Base-by-base conservation (phyloP, 2,113 vertebrate genomes). In the Mesitornis unicolor region DNA sequence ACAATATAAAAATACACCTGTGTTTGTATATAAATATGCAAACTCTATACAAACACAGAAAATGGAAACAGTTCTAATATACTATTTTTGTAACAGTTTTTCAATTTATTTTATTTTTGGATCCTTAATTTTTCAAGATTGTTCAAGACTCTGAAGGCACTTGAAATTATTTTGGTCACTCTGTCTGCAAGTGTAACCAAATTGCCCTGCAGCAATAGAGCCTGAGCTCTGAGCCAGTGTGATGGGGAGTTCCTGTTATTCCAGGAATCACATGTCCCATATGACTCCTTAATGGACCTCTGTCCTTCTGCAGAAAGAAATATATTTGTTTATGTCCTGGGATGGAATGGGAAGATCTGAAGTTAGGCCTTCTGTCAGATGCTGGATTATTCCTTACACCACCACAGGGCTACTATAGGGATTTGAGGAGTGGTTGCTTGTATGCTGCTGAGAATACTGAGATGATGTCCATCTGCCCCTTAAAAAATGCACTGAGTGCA, bases 381-480 rank as follows among this genome's bases (percentile, higher is more conserved):
- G 63, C 26, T 42, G 40, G 36, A 51, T 86, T 33, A 26, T 70
- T 75, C 57, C 18, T 88, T 50, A 38, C 33, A 29, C 43, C 70
- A 51, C 48, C 54, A 51, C 28, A 21, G 40, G 63, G 26, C 47
- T 18, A 6, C 36, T 40, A 1, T 0, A 47, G 73, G 63, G 38
- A 68, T 42, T 33, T 73, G 17, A 89, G 48, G 43, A 83, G 47
- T 3, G 0, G 40, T 40, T 75, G 10, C 16, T 43, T 76, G 11
- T 35, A 7, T 24, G 25, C 48, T 38, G 48, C 25, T 29, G 11
- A 87, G 50, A 69, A 24, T 38, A 69, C 7, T 64, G 80, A 42
- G 20, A 14, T 3, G 11, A 36, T 1, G 1, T 10, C 11, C 0
- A 0, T 43, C 31, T 84, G 4, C 18, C 8, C 35, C 9, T 83